A percentile compares a stretch with the other conserved stretches of the same genome.
These are phyloP conservation scores for Panorpa germanica DNA, from an alignment of 2,888 invertebrate species.

Conservation along the genomic window DNA sequence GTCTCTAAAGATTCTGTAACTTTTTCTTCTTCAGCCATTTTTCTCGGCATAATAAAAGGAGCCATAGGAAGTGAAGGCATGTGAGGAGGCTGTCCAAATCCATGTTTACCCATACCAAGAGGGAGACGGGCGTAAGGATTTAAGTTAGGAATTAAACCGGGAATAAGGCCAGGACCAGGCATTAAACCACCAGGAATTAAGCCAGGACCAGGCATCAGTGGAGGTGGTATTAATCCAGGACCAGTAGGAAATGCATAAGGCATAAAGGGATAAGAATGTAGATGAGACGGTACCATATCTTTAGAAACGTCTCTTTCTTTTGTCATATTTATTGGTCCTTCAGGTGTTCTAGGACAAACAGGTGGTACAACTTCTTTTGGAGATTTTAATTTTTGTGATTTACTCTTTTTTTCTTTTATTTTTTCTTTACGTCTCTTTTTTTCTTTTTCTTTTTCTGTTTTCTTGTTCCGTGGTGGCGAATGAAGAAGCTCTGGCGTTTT, in stretches of 20 bases:
- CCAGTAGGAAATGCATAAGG: slow-evolving; percentile 26
- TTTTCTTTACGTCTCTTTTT: slow-evolving; percentile 21
- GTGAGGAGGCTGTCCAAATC: slow-evolving; percentile 36
- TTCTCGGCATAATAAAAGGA: slow-evolving; percentile 17
- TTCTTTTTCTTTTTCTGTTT: slow-evolving; percentile 32
- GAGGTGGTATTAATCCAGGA: slow-evolving; percentile 34
- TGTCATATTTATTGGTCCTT: slow-evolving; percentile 15
- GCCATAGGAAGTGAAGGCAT: slow-evolving; percentile 32
- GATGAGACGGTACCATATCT: background rate
- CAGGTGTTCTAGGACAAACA: slow-evolving; percentile 24
- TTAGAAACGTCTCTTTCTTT: background rate
- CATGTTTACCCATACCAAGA: slow-evolving; percentile 31
- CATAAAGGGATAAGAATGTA: slow-evolving; percentile 13
- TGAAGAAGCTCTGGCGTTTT: no score
- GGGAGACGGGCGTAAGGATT: slow-evolving; percentile 19
- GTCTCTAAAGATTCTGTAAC: no score
- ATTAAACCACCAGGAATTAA: slow-evolving; percentile 31
- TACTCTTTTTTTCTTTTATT: slow-evolving; percentile 25
- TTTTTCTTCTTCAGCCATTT: slow-evolving; percentile 22
- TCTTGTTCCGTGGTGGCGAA: no score
- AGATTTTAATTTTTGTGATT: slow-evolving; percentile 27
- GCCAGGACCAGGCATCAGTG: slow-evolving; percentile 27
- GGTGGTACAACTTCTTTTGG: slow-evolving; percentile 28
- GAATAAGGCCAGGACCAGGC: slow-evolving; percentile 27
- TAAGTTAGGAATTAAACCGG: slow-evolving; percentile 16